Conservation (phyloP, 2,113 vertebrate genomes). For the Rhombomys opimus region DNA sequence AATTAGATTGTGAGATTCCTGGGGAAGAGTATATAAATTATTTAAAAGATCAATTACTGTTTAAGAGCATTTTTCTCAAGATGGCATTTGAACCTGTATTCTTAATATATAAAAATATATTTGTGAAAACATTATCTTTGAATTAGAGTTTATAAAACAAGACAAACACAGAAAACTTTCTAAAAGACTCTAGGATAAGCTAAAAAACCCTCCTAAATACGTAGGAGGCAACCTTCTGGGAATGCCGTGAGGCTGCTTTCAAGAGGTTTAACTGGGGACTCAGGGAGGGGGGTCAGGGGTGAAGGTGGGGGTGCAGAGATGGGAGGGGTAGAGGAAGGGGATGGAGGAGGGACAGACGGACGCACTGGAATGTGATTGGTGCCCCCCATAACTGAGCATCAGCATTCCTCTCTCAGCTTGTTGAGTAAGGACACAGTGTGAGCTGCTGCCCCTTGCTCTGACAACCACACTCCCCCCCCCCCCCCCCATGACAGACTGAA, state of each 20-base stretch:
- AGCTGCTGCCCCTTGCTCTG: background rate
- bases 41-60: background rate
- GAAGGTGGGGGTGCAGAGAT: no score
- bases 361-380: no score
- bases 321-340: no score
- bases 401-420: background rate
- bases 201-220: background rate
- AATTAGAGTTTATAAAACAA: background rate
- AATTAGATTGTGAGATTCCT: constrained; percentile 1
- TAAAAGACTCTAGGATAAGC: background rate
- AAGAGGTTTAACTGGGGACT: background rate
- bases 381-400: background rate
- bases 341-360: no score
- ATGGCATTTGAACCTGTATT: background rate
- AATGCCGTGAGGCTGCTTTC: background rate
- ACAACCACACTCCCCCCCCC: background rate
- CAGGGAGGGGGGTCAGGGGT: no score
- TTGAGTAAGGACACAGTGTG: background rate
- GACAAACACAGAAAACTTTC: background rate
- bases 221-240: no score
- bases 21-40: background rate
- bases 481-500: no score
- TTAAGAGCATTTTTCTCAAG: constrained; percentile 16
- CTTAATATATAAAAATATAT: background rate
- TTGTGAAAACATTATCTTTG: background rate